Percentiles rank a stretch among this genome's conserved stretches.
phyloP scores from a whole-genome alignment of 2,797 vertebrate species.

The Ara ararauna region DNA sequence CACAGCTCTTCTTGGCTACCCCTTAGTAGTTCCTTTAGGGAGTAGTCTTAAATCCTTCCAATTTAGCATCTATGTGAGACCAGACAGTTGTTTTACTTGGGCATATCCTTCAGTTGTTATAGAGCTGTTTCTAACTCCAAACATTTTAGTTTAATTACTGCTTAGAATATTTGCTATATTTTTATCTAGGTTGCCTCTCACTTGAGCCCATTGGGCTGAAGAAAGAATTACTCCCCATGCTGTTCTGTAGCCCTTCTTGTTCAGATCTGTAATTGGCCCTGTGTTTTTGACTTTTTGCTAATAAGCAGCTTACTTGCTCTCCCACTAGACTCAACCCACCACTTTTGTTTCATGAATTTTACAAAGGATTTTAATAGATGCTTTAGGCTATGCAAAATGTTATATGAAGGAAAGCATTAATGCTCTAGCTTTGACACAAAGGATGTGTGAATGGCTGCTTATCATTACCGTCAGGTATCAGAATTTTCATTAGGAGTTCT shows the following conservation, averaged over 20 bases:
- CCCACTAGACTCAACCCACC: constrained; percentile 99
- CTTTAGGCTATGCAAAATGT: constrained; percentile 99
- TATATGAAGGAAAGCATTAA: constrained; percentile 96
- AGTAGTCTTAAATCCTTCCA: constrained; percentile 97
- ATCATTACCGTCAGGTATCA: constrained; percentile 98
- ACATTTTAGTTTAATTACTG: constrained; percentile 99
- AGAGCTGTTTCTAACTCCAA: constrained; percentile 96
- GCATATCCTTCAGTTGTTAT: constrained; percentile 96
- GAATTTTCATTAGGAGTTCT: constrained; percentile 99
- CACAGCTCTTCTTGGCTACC: constrained; percentile 87
- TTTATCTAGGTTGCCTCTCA: constrained; percentile 84
- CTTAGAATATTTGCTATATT: constrained; percentile 90
- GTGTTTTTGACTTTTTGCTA: constrained; percentile 99
- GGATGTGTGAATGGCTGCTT: constrained; percentile 95
- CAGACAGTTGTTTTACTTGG: constrained; percentile 93
- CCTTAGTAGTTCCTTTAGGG: constrained; percentile 91
- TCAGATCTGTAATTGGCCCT: constrained; percentile 99
- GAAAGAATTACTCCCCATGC: constrained; percentile 94
- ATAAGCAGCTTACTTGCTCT: constrained; percentile 99
- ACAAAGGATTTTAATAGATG: constrained; percentile 99
- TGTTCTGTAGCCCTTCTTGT: constrained; percentile 96
- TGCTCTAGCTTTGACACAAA: constrained; percentile 92
- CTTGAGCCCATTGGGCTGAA: constrained; percentile 94
- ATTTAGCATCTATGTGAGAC: constrained; percentile 97
- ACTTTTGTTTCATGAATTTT: constrained; percentile 99